Evolutionary conservation across 2,797 vertebrate genomes (phyloP).

Genomic region (Hippopotamyrus pictus): DNA sequence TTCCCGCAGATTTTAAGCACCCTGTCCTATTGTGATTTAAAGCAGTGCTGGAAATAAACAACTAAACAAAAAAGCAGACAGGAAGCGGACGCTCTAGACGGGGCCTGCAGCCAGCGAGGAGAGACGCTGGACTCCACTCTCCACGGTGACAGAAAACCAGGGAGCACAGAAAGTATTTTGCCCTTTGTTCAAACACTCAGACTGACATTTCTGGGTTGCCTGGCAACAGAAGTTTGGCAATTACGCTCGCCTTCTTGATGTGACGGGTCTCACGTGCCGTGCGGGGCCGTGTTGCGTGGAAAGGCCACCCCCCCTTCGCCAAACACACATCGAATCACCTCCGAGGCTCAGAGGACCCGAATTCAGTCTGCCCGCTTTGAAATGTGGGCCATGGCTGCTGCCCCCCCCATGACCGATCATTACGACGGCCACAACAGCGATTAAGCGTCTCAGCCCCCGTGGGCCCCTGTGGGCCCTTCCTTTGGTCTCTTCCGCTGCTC

Average conservation of each 20-base stretch:
- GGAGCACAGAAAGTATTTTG: background rate
- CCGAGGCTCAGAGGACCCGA: background rate
- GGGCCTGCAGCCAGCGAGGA: background rate
- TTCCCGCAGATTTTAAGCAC: slow-evolving; percentile 31
- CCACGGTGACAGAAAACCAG: background rate
- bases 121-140: background rate
- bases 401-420: background rate
- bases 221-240: slow-evolving; percentile 11
- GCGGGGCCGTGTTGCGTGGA: background rate
- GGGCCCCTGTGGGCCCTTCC: background rate
- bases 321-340: background rate
- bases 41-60: background rate
- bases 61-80: background rate
- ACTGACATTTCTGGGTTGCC: slow-evolving; percentile 20
- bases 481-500: background rate
- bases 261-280: background rate
- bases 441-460: background rate
- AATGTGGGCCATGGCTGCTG: background rate
- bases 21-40: slow-evolving; percentile 21
- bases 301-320: background rate
- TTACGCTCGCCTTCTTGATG: slow-evolving; percentile 1
- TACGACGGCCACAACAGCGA: background rate
- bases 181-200: slow-evolving; percentile 11
- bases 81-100: background rate
- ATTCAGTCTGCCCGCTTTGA: background rate